These are phyloP conservation scores for Pangasianodon hypophthalmus DNA, from an alignment of 2,113 vertebrate genomes.

Conservation along the genomic window DNA sequence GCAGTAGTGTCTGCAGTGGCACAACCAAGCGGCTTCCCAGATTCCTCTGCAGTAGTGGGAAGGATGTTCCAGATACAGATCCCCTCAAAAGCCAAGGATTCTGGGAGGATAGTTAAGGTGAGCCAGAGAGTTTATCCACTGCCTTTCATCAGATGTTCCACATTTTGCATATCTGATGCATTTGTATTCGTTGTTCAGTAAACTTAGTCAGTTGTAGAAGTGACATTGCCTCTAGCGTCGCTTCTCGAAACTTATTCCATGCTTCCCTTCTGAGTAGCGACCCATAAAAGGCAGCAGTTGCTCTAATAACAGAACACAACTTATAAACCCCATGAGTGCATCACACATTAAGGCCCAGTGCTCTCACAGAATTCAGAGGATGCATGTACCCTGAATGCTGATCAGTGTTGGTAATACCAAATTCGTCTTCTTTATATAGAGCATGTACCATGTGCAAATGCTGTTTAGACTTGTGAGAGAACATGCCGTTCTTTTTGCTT, in stretches of 20 bases:
- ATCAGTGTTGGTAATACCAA: slow-evolving; percentile 31
- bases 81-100: slow-evolving; percentile 77
- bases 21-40: slow-evolving; percentile 73
- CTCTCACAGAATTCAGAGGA: neutral
- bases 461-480: neutral
- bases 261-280: slow-evolving; percentile 45
- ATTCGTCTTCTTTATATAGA: neutral
- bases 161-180: slow-evolving; percentile 26
- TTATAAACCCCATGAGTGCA: slow-evolving; percentile 40
- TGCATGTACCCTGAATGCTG: slow-evolving; percentile 29
- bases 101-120: slow-evolving; percentile 82
- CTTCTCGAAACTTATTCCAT: slow-evolving; percentile 44
- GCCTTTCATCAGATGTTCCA: slow-evolving; percentile 9
- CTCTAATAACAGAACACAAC: slow-evolving; percentile 44
- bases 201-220: slow-evolving; percentile 27
- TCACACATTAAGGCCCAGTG: slow-evolving; percentile 27
- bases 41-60: slow-evolving; percentile 84
- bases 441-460: neutral
- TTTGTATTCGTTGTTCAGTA: slow-evolving; percentile 14
- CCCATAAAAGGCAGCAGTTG: slow-evolving; percentile 46
- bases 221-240: slow-evolving; percentile 55
- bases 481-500: slow-evolving; percentile 10
- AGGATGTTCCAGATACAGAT: slow-evolving; percentile 84
- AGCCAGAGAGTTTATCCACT: slow-evolving; percentile 59
- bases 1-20: slow-evolving; percentile 19